These are phyloP conservation scores for Lycorma delicatula DNA, from an alignment of 1,140 invertebrate genomes.

Conservation along the genomic window DNA sequence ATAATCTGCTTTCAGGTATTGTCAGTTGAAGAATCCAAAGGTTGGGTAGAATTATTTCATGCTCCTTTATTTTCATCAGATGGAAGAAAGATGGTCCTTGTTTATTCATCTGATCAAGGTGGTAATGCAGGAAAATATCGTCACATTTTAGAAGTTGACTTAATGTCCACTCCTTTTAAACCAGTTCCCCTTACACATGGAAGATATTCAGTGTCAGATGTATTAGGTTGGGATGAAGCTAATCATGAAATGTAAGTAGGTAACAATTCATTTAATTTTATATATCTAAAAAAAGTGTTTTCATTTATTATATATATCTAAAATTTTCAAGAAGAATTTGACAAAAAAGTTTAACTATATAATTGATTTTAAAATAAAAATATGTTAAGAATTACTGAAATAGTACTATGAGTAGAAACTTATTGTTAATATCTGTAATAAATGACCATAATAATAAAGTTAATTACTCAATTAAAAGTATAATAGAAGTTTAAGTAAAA, in stretches of 20 bases:
- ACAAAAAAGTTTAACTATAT: too few relatives aligned
- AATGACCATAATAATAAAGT: too few relatives aligned
- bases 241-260: conserved; percentile 53
- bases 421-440: too few relatives aligned
- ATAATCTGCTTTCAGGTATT: conserved; percentile 31
- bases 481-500: too few relatives aligned
- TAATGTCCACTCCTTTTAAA: conserved; percentile 27
- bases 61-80: conserved; percentile 49
- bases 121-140: conserved; percentile 42
- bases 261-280: not conserved
- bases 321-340: too few relatives aligned
- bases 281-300: too few relatives aligned
- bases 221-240: conserved; percentile 66
- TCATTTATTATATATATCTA: too few relatives aligned
- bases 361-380: too few relatives aligned
- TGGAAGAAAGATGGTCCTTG: conserved; percentile 45
- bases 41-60: conserved; percentile 59
- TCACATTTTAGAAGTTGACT: conserved; percentile 52
- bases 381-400: too few relatives aligned
- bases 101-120: conserved; percentile 52
- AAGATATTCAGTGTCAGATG: conserved; percentile 67
- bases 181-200: conserved; percentile 56
- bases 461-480: too few relatives aligned
- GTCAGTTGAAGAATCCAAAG: conserved; percentile 40
- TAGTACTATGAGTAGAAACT: too few relatives aligned